Evolutionary conservation across 1,140 invertebrate genomes (phyloP), one percentile per base, ranked within the genome.

Genomic region (Sipha flava): DNA sequence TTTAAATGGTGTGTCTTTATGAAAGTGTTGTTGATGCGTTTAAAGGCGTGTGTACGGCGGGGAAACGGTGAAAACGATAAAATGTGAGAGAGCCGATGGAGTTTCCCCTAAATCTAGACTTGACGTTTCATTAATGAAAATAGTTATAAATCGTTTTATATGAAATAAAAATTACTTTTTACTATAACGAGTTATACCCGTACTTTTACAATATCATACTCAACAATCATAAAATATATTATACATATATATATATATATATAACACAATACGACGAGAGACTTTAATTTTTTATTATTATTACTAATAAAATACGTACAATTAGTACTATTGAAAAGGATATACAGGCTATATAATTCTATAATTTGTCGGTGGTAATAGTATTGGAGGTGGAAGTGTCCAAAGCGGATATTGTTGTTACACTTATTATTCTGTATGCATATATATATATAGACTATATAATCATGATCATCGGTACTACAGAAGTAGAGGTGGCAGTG

Each of bases 321-420:
- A 40, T 6, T 21, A 66, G 6, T 52, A 66, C 40, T 66, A 21
- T 23, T 66, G 62, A 40, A 37, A 66, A n/a, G 62, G 31, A n/a
- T 16, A 40, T 40, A 45, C 37, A 29, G 52, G 2, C 21, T 29
- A 45, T 45, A 45, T 40, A 40, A 6, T 40, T 4, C 10, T 40
- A 68, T 68, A 26, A 45, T 45, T 45, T 23, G 2, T 9, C 7
- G 43, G 37, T 45, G 37, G 5, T 37, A 18, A 34, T 37, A 10
- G 62, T 21, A 21, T n/a, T n/a, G n/a, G 62, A 64, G 40, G 21
- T 45, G 43, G 23, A 45, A 29, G 23, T 10, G 40, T 0, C 23
- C 40, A 40, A 26, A 14, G 40, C 66, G 66, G 66, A 70, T 70
- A 43, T 70, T 70, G 66, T 70, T 70, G 66, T 70, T 70, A 70